These are phyloP conservation scores for Phyllopteryx taeniolatus DNA, from an alignment of 2,113 vertebrate genomes.

Conservation along the genomic window DNA sequence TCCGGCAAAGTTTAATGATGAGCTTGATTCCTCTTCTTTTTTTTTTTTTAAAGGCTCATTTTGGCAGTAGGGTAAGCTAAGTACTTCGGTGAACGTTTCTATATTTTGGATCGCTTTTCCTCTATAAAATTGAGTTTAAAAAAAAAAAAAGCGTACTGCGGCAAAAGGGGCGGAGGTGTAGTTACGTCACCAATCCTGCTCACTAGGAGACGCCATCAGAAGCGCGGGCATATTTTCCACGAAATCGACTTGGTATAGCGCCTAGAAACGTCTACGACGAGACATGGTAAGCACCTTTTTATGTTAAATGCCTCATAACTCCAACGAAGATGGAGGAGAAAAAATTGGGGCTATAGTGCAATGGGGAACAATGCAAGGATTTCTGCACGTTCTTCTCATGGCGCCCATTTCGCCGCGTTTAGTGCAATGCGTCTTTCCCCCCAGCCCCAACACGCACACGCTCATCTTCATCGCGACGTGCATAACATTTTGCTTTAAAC, in stretches of 20 bases:
- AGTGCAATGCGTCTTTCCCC: background rate
- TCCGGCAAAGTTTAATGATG: background rate
- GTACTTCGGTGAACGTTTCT: background rate
- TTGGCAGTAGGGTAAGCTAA: background rate
- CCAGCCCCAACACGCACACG: no score
- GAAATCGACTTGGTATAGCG: constrained; percentile 33
- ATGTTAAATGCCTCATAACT: background rate
- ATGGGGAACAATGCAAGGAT: no score
- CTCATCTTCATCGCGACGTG: no score
- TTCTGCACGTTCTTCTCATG: background rate
- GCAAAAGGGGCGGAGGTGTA: background rate
- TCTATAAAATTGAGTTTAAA: background rate
- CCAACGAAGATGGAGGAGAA: background rate
- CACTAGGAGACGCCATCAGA: background rate
- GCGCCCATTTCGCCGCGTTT: background rate
- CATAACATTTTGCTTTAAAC: background rate
- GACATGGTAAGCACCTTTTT: constrained; percentile 39
- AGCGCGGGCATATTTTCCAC: background rate
- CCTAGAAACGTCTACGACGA: constrained; percentile 46
- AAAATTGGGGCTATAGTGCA: background rate
- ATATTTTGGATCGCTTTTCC: background rate
- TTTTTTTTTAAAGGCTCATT: background rate
- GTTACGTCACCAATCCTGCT: background rate
- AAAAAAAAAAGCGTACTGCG: background rate
- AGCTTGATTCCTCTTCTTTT: background rate